These are phyloP conservation scores for Cryptocephalus primarius DNA, from an alignment of 2,888 invertebrate species.

Conservation along the genomic window DNA sequence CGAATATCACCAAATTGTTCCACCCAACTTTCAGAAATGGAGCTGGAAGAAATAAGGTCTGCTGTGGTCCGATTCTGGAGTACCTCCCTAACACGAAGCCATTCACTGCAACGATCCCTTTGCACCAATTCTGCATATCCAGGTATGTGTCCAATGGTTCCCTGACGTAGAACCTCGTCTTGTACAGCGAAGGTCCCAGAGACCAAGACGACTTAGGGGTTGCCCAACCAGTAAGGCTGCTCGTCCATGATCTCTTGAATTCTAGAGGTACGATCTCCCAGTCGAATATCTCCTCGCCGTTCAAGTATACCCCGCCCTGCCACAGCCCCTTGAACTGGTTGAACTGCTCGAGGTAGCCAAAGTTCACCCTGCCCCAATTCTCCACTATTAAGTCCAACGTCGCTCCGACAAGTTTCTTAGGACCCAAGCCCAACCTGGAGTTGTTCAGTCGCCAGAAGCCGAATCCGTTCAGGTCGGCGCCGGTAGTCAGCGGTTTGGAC, in stretches of 20 bases:
- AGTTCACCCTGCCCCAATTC: constrained; percentile 73
- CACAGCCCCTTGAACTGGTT: constrained; percentile 28
- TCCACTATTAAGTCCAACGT: constrained; percentile 47
- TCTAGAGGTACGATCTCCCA: constrained; percentile 43
- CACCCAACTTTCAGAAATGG: constrained; percentile 51
- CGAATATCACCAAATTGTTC: constrained; percentile 32
- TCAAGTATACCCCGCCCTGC: constrained; percentile 36
- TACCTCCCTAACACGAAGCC: constrained; percentile 79
- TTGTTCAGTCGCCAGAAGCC: constrained; percentile 34
- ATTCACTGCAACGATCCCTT: constrained; percentile 77
- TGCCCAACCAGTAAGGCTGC: constrained; percentile 30
- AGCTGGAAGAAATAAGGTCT: constrained; percentile 72
- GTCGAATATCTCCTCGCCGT: constrained; percentile 30
- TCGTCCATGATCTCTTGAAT: constrained; percentile 39
- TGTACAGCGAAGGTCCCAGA: constrained; percentile 46
- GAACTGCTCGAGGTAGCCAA: constrained; percentile 33
- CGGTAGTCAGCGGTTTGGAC: constrained; percentile 24
- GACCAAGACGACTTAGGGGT: constrained; percentile 48
- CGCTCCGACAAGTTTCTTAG: constrained; percentile 16
- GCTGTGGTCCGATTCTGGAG: constrained; percentile 66
- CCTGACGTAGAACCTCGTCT: constrained; percentile 38
- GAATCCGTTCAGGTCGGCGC: constrained; percentile 31
- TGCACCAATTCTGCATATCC: constrained; percentile 72
- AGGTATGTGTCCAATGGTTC: constrained; percentile 65
- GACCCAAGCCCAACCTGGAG: constrained; percentile 23